Evolutionary conservation across 2,113 vertebrate species (phyloP), one percentile per base, ranked within the genome.

Genomic region (Dolichotis patagonum): DNA sequence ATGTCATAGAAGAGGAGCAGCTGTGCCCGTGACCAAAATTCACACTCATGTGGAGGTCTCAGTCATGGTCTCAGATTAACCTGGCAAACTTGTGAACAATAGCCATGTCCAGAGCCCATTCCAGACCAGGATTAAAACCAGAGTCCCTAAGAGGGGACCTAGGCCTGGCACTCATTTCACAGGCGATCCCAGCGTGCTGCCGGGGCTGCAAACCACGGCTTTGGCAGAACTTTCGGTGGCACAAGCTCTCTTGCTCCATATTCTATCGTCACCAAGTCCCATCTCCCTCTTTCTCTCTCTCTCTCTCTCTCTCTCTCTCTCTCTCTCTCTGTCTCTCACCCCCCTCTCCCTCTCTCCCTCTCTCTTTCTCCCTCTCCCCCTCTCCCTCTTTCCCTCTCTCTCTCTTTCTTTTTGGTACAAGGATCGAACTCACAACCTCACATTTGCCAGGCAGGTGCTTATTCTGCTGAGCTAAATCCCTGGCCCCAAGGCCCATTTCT

Each of bases 141-240:
- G n/a, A 90, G 80, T 84, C 63, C 30, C 75, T 80, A 17, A 88
- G 38, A 11, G 8, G 12, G 4, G 26, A 20, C 41, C 49, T 32
- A 67, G 19, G 30, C 17, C 4, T 58, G 24, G 24, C 2, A 58
- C 69, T 92, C 43, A 0, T 10, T 81, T 94, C 58, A 7, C 84
- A 83, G n/a, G 17, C 83, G n/a, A 81, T 78, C 63, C 56, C 49
- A 73, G n/a, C 10, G 1, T 26, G 1, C 17, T 24, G 16, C 28
- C 43, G 62, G 67, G 65, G 24, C 86, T 65, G 63, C 86, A 95
- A 96, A 56, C 60, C 32, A n/a, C 49, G 63, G 56, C 80, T 80
- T 49, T 58, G 62, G 49, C 16, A 75, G 88, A 87, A 43, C 38
- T 63, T 93, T 16, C 1, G 22, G 71, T 54, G 41, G 32, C 5